Evolutionary conservation across 2,113 vertebrate species (phyloP), one percentile per base, ranked within the genome.

Genomic region (Zosterops lateralis): DNA sequence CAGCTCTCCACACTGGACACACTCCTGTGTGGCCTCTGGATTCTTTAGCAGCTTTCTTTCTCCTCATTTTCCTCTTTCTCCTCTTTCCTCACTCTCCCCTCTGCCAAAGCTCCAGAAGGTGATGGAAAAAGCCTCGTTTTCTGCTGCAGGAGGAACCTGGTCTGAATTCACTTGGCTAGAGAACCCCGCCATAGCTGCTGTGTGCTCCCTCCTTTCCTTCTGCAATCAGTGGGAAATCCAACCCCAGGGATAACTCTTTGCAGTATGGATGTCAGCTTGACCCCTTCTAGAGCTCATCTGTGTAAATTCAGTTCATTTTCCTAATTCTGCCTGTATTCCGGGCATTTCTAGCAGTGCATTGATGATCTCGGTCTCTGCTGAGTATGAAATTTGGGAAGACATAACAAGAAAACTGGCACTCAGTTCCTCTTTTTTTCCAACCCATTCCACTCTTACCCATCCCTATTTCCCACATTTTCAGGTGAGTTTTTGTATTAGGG

Each of bases 1-100:
- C 32, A 53, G 1, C 19, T 58, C 17, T 51, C 36, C 31, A 3
- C 3, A 0, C 25, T 0, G 2, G 26, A 11, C 31, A 40, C n/a
- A n/a, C 32, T 22, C 8, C 0, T 4, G 4, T 15, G 45, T 4
- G 29, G 8, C 1, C 31, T 20, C 51, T 44, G n/a, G 26, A 15
- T 17, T 11, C 42, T 34, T 70, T 2, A 61, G n/a, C 50, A 53
- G 31, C 12, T 83, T 79, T 58, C 45, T 34, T 21, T 45, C 53
- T 44, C 21, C 0, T 34, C 17, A 7, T 2, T 32, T 36, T 45
- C 57, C 42, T 40, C 34, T 10, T 57, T 17, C 34, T 25, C 24
- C 19, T 48, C 42, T 16, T 25, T 34, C 51, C 61, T 42, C 2
- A 9, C 29, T 44, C n/a, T 58, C 22, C 50, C 50, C 44, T 21